These are phyloP conservation scores for Diplazon laetatorius DNA, from an alignment of 2,888 invertebrate genomes.

Conservation along the genomic window DNA sequence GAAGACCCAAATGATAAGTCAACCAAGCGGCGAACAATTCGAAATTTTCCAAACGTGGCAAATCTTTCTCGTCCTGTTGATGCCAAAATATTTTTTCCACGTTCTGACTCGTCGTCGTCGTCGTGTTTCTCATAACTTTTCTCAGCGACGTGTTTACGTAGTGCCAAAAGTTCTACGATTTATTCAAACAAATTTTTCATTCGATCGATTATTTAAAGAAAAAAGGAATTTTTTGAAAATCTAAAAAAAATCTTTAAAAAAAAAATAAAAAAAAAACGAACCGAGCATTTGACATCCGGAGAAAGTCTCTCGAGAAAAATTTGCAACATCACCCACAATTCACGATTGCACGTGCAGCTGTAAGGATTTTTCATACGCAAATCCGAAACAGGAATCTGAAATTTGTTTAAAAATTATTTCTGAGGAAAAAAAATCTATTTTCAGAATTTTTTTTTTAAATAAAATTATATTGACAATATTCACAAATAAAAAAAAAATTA, in stretches of 20 bases:
- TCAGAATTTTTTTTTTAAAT: no score
- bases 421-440: background rate
- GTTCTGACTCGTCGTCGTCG: conserved; percentile 27
- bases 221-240: background rate
- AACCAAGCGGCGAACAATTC: conserved; percentile 83
- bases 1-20: conserved; percentile 81
- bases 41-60: conserved; percentile 74
- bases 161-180: conserved; percentile 82
- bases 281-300: conserved; percentile 72
- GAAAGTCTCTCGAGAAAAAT: conserved; percentile 80
- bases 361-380: conserved; percentile 83
- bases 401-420: background rate
- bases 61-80: conserved; percentile 58
- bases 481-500: no score
- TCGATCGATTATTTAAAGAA: conserved; percentile 29
- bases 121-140: conserved; percentile 72
- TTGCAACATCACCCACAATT: conserved; percentile 85
- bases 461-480: no score
- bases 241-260: background rate
- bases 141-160: conserved; percentile 80
- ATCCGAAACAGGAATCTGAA: conserved; percentile 80
- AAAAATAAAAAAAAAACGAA: conserved; percentile 46
- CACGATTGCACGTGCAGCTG: conserved; percentile 85
- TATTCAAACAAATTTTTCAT: background rate
- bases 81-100: conserved; percentile 63